These are phyloP conservation scores for Limnephilus marmoratus DNA, from an alignment of 2,888 invertebrate genomes.

Conservation along the genomic window DNA sequence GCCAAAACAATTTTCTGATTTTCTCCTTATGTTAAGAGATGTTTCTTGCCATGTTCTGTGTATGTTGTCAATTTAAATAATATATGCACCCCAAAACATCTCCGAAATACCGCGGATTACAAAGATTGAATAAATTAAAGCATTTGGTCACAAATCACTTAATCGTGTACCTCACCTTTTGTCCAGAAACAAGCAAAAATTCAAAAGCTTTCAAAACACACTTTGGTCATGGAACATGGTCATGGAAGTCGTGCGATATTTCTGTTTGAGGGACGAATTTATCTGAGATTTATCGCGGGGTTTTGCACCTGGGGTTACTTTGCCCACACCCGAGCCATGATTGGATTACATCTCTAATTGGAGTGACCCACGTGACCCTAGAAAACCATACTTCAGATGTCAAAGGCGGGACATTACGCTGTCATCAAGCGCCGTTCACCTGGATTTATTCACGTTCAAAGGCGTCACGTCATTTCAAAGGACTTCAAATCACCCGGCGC, in stretches of 20 bases:
- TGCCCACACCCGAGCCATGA: not conserved
- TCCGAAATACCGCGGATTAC: not conserved
- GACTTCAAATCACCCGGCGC: not conserved
- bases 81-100: not conserved
- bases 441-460: slow-evolving; percentile 19
- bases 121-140: not conserved
- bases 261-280: not conserved
- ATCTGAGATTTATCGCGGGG: not conserved
- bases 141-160: not conserved
- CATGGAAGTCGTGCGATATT: not conserved
- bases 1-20: too few relatives aligned
- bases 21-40: too few relatives aligned
- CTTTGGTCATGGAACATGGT: not conserved
- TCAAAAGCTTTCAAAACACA: not conserved
- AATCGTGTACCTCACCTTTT: not conserved
- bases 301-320: not conserved
- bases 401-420: slow-evolving; percentile 28
- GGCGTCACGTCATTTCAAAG: slow-evolving; percentile 21
- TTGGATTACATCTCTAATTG: slow-evolving; percentile 48
- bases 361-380: slow-evolving; percentile 43
- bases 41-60: not conserved
- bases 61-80: not conserved
- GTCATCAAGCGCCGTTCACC: slow-evolving; percentile 12
- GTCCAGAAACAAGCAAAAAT: not conserved
- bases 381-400: slow-evolving; percentile 21